A percentile compares a stretch with the other conserved stretches of the same genome.
Evolutionary conservation across 2,888 invertebrate species (phyloP).

Genomic region (Trimorus sp.): DNA sequence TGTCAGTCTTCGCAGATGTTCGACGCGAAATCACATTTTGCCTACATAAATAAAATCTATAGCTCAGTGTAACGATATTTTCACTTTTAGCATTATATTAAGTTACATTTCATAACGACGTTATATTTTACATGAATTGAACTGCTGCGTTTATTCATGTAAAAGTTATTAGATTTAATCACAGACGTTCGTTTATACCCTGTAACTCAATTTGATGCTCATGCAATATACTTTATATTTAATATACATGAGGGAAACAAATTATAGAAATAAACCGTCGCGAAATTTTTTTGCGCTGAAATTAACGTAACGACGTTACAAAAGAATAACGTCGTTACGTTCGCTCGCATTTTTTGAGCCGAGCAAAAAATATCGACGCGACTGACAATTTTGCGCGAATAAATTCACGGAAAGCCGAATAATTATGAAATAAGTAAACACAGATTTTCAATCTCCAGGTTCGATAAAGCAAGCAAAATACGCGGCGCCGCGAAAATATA

Average conservation of each 20-base stretch:
- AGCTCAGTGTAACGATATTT: slow-evolving; percentile 15
- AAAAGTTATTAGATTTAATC: slow-evolving; percentile 28
- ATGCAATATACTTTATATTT: slow-evolving; percentile 1
- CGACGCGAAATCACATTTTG: slow-evolving; percentile 1
- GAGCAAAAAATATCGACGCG: neutral
- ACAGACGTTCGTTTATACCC: slow-evolving; percentile 20
- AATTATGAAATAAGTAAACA: slow-evolving; percentile 19
- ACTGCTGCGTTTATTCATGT: slow-evolving; percentile 19
- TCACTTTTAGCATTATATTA: slow-evolving; percentile 23
- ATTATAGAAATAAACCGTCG: slow-evolving; percentile 15
- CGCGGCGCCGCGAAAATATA: slow-evolving; percentile 4
- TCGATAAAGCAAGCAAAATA: slow-evolving; percentile 24
- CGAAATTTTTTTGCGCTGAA: neutral
- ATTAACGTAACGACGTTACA: no score
- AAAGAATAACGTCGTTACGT: no score
- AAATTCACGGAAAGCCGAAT: neutral
- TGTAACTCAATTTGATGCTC: slow-evolving; percentile 10
- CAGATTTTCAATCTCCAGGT: slow-evolving; percentile 22
- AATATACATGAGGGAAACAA: slow-evolving; percentile 17
- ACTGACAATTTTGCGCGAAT: neutral
- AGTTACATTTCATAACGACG: slow-evolving; percentile 26
- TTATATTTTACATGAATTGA: slow-evolving; percentile 32
- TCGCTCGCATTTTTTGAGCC: neutral
- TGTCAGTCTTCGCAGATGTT: no score
- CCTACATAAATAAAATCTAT: slow-evolving; percentile 26